Percentiles rank a stretch among this genome's conserved stretches.
phyloP scores from a whole-genome alignment of 2,113 vertebrate species.

The Tupaia chinensis region DNA sequence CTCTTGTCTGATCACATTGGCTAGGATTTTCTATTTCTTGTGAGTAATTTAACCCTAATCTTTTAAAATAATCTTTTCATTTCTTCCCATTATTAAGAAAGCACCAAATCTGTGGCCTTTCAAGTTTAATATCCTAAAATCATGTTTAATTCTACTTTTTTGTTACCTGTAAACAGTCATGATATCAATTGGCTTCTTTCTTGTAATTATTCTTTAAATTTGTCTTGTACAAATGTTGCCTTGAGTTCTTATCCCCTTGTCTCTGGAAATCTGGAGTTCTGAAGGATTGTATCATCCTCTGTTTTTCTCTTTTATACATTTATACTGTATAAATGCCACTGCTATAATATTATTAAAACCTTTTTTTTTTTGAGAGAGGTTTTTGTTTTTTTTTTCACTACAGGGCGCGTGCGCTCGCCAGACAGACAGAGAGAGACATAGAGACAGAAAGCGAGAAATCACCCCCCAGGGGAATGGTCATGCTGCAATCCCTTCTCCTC shows the following conservation, averaged over 20 bases:
- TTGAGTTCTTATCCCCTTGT: neutral
- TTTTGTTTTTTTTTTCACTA: no score
- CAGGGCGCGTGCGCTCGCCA: no score
- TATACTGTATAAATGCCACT: neutral
- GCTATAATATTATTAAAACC: neutral
- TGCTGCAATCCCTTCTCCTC: no score
- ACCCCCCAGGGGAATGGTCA: no score
- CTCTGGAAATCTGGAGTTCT: neutral
- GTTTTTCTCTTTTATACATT: no score
- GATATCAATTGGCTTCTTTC: neutral
- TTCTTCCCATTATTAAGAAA: neutral
- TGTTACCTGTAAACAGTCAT: neutral
- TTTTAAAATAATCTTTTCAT: neutral
- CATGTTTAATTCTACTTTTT: neutral
- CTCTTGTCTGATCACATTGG: no score
- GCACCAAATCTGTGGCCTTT: neutral
- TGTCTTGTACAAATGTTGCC: neutral
- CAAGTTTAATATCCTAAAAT: neutral
- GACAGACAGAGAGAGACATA: no score
- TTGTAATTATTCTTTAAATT: neutral
- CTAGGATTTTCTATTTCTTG: neutral
- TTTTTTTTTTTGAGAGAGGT: no score
- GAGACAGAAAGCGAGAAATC: no score
- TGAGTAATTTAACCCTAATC: neutral
- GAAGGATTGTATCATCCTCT: neutral